A percentile compares a stretch with the other conserved stretches of the same genome.
Evolutionary conservation across 2,888 invertebrate genomes (phyloP).

Genomic region (Cheilosia impressa): DNA sequence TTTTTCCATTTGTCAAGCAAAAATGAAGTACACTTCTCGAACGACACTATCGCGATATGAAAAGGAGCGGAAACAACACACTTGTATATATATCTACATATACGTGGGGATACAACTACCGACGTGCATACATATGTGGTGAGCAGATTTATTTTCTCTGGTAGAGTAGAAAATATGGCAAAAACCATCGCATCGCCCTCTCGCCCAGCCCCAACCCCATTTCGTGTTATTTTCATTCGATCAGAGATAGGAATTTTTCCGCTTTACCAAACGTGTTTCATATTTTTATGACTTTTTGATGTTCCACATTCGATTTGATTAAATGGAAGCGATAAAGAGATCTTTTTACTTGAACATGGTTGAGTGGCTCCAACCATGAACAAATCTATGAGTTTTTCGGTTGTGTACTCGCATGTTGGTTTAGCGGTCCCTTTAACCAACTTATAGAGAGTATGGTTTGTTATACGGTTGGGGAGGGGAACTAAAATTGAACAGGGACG

Average conservation of each 20-base stretch:
- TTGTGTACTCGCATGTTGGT: constrained; percentile 22
- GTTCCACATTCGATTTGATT: constrained; percentile 75
- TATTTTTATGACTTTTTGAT: constrained; percentile 75
- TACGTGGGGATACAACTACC: background rate
- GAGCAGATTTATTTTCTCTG: constrained; percentile 63
- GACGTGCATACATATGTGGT: constrained; percentile 33
- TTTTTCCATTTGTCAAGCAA: constrained; percentile 69
- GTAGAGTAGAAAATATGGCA: constrained; percentile 38
- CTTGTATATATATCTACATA: constrained; percentile 23
- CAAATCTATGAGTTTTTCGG: constrained; percentile 43
- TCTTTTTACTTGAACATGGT: constrained; percentile 56
- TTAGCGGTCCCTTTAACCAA: constrained; percentile 43
- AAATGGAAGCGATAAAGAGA: constrained; percentile 73
- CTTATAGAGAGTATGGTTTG: constrained; percentile 34
- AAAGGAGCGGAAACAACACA: constrained; percentile 65
- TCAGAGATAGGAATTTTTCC: constrained; percentile 73
- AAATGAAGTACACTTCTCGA: constrained; percentile 70
- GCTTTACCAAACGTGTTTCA: constrained; percentile 74
- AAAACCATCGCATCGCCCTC: constrained; percentile 22
- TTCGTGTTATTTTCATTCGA: constrained; percentile 72
- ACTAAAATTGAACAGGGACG: constrained; percentile 42
- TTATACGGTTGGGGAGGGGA: constrained; percentile 41
- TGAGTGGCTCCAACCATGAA: constrained; percentile 43
- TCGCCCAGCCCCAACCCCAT: constrained; percentile 20
- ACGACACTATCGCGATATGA: constrained; percentile 71